Evolutionary conservation across 2,797 vertebrate genomes (phyloP).

Genomic region (Pangasius larnaudii): DNA sequence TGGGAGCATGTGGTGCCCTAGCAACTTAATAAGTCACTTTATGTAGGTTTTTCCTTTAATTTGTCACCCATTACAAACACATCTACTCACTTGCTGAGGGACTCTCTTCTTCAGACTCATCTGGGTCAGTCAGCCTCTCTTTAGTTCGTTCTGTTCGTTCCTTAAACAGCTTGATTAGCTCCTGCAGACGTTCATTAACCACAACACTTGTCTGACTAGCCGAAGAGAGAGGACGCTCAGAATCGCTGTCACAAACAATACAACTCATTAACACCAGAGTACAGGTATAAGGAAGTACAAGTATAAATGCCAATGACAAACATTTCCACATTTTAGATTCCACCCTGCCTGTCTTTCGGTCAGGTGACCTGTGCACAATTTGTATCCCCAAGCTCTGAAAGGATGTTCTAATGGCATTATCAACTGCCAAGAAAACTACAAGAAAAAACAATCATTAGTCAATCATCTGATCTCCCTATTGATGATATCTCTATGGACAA

Average conservation of each 20-base stretch:
- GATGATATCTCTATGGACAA: neutral
- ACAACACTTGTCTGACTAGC: constrained; percentile 77
- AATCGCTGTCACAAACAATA: constrained; percentile 58
- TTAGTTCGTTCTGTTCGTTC: constrained; percentile 85
- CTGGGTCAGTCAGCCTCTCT: constrained; percentile 87
- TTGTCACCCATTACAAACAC: neutral
- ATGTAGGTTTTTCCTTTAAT: neutral
- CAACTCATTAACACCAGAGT: neutral
- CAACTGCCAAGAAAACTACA: neutral
- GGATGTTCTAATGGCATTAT: neutral
- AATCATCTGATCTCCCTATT: neutral
- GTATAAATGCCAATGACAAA: neutral
- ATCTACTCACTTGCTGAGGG: constrained; percentile 78
- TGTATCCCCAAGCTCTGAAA: too few relatives aligned
- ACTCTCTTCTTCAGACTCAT: constrained; percentile 87
- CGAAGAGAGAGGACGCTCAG: constrained; percentile 70
- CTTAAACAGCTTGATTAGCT: constrained; percentile 87
- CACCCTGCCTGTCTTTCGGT: neutral
- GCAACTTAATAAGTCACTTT: neutral
- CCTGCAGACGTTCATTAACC: constrained; percentile 82
- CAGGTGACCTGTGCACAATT: neutral
- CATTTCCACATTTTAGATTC: neutral
- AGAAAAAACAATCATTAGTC: neutral
- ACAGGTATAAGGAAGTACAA: neutral
- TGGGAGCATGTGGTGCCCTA: neutral